phyloP scores from a whole-genome alignment of 2,113 vertebrate species.

The Mola mola region DNA sequence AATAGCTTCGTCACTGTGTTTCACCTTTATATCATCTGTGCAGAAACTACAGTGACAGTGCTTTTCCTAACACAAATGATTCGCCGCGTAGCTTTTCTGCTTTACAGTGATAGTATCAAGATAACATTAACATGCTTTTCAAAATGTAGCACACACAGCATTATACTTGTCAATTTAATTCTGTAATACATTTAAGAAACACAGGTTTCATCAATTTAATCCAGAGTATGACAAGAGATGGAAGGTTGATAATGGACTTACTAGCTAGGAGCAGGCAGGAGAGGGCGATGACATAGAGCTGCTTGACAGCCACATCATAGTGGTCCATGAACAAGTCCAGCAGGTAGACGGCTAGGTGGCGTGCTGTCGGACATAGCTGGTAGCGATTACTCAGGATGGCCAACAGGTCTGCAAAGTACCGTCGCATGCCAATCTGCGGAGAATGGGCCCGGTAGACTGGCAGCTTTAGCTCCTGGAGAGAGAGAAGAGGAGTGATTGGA shows the following conservation, averaged over 20 bases:
- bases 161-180: too few relatives aligned
- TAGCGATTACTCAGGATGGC: constrained; percentile 87
- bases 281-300: constrained; percentile 86
- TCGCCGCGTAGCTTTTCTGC: too few relatives aligned
- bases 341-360: constrained; percentile 90
- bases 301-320: constrained; percentile 86
- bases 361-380: constrained; percentile 86
- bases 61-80: too few relatives aligned
- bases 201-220: too few relatives aligned
- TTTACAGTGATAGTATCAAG: too few relatives aligned
- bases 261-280: constrained; percentile 92
- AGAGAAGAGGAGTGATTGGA: constrained; percentile 2
- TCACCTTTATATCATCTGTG: constrained; percentile 46
- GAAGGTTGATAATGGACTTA: constrained; percentile 72
- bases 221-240: too few relatives aligned
- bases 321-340: constrained; percentile 93
- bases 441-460: constrained; percentile 87
- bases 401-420: constrained; percentile 89
- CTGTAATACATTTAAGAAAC: background rate
- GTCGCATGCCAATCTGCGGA: constrained; percentile 89
- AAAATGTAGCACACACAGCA: too few relatives aligned
- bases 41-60: background rate
- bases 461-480: constrained; percentile 87
- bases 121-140: too few relatives aligned
- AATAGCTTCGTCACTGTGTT: constrained; percentile 42